Conservation (phyloP, 2,113 vertebrate species). For the Lepisosteus osseus region DNA sequence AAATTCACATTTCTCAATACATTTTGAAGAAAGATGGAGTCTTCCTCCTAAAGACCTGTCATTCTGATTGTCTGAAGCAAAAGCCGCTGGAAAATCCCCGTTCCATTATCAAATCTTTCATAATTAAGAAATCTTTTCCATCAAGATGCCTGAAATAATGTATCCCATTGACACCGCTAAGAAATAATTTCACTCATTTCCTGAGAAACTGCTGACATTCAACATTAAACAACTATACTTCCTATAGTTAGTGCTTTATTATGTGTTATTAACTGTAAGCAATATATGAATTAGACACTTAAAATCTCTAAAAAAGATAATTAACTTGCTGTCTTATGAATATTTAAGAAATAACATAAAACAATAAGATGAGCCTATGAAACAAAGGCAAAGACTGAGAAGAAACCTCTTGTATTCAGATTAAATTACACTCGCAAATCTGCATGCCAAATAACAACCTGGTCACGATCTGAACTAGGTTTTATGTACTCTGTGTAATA, state of each 20-base stretch:
- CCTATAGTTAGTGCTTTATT: not conserved
- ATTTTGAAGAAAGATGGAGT: not conserved
- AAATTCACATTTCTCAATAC: not conserved
- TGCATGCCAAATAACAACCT: too few species aligned
- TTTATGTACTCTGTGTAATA: too few species aligned
- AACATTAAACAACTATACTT: not conserved
- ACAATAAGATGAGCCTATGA: too few species aligned
- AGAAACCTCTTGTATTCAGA: too few species aligned
- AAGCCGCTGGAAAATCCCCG: not conserved
- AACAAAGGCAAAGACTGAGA: too few species aligned
- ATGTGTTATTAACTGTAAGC: not conserved
- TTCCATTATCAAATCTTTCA: not conserved
- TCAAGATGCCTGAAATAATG: conserved; percentile 6
- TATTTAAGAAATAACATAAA: too few species aligned
- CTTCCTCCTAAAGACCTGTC: conserved; percentile 28
- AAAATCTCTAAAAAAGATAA: too few species aligned
- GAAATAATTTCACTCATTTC: conserved; percentile 29
- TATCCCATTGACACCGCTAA: conserved; percentile 20
- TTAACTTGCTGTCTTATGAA: too few species aligned
- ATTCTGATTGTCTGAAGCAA: conserved; percentile 8
- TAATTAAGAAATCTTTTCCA: conserved; percentile 8
- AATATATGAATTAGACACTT: too few species aligned
- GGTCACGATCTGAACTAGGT: too few species aligned
- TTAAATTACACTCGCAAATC: too few species aligned
- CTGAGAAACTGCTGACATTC: conserved; percentile 5